Conservation (phyloP, 92 coral and sea anemone species). For the Umimayanthus chanpuru region DNA sequence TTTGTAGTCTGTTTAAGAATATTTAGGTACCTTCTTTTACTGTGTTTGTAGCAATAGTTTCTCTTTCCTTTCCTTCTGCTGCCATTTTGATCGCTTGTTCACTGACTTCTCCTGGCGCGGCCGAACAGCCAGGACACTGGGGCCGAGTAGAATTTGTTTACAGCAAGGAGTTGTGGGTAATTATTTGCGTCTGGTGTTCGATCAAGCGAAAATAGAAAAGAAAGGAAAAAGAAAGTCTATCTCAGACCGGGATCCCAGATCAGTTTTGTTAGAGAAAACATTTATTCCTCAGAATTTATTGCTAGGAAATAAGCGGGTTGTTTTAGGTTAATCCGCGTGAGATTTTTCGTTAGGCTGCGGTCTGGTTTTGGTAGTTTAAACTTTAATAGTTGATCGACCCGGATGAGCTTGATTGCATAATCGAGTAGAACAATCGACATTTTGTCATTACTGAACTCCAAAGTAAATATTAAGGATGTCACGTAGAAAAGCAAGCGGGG, state of each 20-base stretch:
- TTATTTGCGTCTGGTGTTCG: no score
- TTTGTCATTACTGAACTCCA: no score
- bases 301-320: background rate
- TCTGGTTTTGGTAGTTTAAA: no score
- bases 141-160: background rate
- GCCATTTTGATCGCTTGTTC: background rate
- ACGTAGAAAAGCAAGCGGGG: background rate
- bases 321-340: background rate
- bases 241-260: no score
- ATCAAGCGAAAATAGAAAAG: background rate
- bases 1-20: background rate
- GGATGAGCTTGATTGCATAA: background rate
- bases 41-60: background rate
- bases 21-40: slow-evolving; percentile 13
- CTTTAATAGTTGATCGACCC: background rate
- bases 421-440: background rate
- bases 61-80: slow-evolving; percentile 2
- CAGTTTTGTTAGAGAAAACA: background rate
- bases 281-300: background rate
- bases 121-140: background rate
- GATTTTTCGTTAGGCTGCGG: no score
- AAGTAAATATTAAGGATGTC: background rate
- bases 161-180: slow-evolving; percentile 24
- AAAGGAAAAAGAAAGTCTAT: background rate
- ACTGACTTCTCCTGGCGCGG: background rate